Evolutionary conservation across 1,140 invertebrate species (phyloP).

Genomic region (Latrodectus geometricus): DNA sequence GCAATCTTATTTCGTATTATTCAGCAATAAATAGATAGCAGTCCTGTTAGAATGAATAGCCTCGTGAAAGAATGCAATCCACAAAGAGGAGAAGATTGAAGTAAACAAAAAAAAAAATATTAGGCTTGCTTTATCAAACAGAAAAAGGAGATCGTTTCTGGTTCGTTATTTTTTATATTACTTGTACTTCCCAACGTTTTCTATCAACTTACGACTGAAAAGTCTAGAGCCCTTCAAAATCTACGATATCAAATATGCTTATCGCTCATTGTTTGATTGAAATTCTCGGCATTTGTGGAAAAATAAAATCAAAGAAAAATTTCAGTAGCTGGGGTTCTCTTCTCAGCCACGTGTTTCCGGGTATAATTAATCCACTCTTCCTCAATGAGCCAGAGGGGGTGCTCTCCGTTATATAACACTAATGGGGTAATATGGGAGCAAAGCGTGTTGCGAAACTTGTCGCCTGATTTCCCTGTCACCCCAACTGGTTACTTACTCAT

Average conservation of each 20-base stretch:
- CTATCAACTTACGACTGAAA: too few relatives aligned
- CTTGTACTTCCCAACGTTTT: too few relatives aligned
- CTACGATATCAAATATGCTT: neutral
- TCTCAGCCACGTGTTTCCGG: constrained; percentile 31
- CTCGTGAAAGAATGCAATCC: too few relatives aligned
- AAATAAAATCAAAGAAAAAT: constrained; percentile 16
- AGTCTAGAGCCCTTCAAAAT: neutral
- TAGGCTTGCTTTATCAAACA: too few relatives aligned
- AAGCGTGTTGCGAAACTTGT: constrained; percentile 59
- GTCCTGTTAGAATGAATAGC: too few relatives aligned
- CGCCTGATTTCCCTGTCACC: constrained; percentile 56
- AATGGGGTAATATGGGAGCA: constrained; percentile 56
- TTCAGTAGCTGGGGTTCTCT: neutral
- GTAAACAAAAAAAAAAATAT: too few relatives aligned
- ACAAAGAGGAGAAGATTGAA: too few relatives aligned
- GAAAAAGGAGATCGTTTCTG: too few relatives aligned
- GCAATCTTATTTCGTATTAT: too few relatives aligned
- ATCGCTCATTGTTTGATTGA: constrained; percentile 13
- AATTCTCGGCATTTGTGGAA: neutral
- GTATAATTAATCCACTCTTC: constrained; percentile 47
- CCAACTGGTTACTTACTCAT: constrained; percentile 61
- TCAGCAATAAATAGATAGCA: too few relatives aligned
- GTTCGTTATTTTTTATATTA: too few relatives aligned
- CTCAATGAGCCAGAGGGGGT: constrained; percentile 21
- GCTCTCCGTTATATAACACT: constrained; percentile 40